These are phyloP conservation scores for Lacerta viridis DNA, from an alignment of 2,797 vertebrate genomes.

Conservation along the genomic window DNA sequence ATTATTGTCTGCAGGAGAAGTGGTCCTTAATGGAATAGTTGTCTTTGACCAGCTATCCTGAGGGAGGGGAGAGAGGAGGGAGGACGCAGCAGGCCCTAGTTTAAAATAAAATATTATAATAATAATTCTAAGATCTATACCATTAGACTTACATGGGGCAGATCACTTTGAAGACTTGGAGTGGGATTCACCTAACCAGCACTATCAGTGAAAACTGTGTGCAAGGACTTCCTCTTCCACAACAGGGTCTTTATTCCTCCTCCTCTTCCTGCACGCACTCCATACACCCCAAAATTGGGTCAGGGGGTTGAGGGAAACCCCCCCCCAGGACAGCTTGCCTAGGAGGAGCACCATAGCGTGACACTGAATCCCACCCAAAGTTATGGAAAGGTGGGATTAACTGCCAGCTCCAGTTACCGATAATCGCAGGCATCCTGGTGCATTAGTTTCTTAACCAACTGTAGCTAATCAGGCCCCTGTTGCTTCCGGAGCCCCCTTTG, in stretches of 20 bases:
- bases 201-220: no score
- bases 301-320: no score
- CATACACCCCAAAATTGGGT: no score
- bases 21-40: neutral
- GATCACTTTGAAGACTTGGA: neutral
- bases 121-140: neutral
- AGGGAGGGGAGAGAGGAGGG: no score
- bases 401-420: neutral
- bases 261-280: no score
- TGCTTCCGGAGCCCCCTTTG: conserved; percentile 35
- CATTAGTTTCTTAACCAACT: conserved; percentile 22
- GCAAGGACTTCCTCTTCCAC: no score
- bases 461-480: conserved; percentile 53
- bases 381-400: neutral
- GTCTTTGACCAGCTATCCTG: neutral
- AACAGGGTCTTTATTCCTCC: no score
- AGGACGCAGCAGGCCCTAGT: neutral
- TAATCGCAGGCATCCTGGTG: neutral
- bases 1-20: neutral
- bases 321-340: no score
- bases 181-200: no score
- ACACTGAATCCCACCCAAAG: no score
- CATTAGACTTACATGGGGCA: no score
- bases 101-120: neutral
- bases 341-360: no score